phyloP scores from a whole-genome alignment of 2,113 vertebrate genomes.

The Cephalopterus ornatus region DNA sequence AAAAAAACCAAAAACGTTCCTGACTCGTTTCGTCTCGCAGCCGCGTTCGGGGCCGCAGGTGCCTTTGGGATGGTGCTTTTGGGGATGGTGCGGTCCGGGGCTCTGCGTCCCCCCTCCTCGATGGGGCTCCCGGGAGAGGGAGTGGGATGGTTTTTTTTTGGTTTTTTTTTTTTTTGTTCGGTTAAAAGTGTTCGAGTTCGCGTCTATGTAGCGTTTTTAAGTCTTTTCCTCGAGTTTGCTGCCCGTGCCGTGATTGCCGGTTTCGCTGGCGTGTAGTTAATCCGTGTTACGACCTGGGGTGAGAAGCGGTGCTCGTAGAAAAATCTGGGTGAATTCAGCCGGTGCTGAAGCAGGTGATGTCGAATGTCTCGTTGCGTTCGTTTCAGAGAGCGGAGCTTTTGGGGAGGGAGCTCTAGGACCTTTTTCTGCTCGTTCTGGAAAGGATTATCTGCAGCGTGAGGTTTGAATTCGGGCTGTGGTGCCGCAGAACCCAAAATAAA shows the following conservation, averaged over 20 bases:
- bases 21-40: no score
- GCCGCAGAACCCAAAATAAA: background rate
- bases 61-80: background rate
- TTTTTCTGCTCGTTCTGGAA: background rate
- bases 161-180: no score
- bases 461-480: background rate
- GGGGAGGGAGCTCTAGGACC: background rate
- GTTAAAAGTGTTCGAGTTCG: background rate
- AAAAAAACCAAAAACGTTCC: no score
- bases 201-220: background rate
- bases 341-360: rapidly evolving
- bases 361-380: background rate
- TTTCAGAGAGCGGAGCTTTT: background rate
- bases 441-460: background rate
- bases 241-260: rapidly evolving
- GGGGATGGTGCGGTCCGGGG: background rate
- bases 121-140: background rate
- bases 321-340: background rate
- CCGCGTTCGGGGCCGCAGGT: background rate
- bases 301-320: background rate
- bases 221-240: background rate
- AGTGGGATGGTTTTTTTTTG: background rate
- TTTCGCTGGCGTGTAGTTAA: background rate
- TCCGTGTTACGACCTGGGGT: background rate
- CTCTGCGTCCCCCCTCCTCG: rapidly evolving